Evolutionary conservation across 2,888 invertebrate genomes (phyloP), one percentile per base, ranked within the genome.

Genomic region (Meteorus cinctellus): DNA sequence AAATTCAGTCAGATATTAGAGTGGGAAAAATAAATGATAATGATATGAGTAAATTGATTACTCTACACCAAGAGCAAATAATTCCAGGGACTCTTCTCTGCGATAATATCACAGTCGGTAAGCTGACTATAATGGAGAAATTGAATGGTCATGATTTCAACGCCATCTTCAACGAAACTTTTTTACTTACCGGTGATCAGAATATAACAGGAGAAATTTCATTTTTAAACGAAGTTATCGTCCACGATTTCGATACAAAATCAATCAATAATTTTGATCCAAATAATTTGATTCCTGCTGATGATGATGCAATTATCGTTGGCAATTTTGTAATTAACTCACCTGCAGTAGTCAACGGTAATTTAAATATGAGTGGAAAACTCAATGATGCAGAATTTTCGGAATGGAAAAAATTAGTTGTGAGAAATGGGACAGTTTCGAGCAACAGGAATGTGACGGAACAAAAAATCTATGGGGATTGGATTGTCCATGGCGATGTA

Each of bases 391-490:
- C 85, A 59, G 75, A 83, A 76, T 62, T 77, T 0, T 59, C 51
- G 24, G 77, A 78, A n/a, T 87, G 86, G 87, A 74, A 83, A 24
- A 79, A 77, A 0, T 65, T 72, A 8, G 81, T 82, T 1, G 77
- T 87, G 6, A 81, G 65, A 3, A 82, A 60, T 14, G 76, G 48
- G 14, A 74, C 71, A 59, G 63, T 73, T 3, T 48, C 84, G 4
- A 19, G 0, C 19, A 55, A 55, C 6, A 19, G 19, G 5, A 19
- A 55, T n/a, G 1, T 0, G 0, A 80, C 24, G 1, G 24, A 84
- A 10, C 92, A 92, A 82, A 83, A 84, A 4, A 86, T 93, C 6
- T 86, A 85, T 12, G 91, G 91, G 5, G 89, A 90, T 41, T 93
- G 92, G 92, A 89, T 84, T 2, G 80, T 91, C 1, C 76, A 84